A percentile compares a stretch with the other conserved stretches of the same genome.
Conservation (phyloP, 2,113 vertebrate species). For the Toxostoma redivivum region DNA sequence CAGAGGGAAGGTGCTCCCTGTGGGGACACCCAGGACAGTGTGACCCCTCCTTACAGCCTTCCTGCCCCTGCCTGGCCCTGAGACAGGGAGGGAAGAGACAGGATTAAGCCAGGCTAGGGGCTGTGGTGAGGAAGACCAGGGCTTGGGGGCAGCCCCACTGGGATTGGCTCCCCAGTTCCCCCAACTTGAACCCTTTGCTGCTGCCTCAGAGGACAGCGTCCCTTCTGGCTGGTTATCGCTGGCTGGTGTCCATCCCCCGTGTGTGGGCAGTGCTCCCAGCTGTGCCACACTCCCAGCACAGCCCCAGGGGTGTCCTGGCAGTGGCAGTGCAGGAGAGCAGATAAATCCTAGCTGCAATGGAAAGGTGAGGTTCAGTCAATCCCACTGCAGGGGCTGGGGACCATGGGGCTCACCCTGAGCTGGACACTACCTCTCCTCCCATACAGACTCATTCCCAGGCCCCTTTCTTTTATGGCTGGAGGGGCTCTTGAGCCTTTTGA, state of each 20-base stretch:
- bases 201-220: not conserved
- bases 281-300: not conserved
- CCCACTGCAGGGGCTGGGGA: not conserved
- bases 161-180: not conserved
- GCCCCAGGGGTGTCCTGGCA: accelerated
- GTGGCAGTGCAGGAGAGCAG: not conserved
- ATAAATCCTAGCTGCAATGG: not conserved
- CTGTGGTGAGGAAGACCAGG: accelerated
- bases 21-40: accelerated
- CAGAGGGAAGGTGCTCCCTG: not conserved
- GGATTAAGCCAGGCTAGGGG: not conserved
- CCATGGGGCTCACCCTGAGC: not conserved
- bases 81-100: not conserved
- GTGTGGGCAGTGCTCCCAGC: not conserved
- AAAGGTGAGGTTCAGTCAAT: not conserved
- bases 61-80: not conserved
- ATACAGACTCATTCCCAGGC: not conserved
- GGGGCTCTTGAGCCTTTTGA: not conserved
- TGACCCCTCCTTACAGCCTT: not conserved
- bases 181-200: not conserved
- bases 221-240: not conserved
- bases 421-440: not conserved
- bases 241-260: not conserved
- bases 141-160: not conserved
- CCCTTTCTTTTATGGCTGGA: not conserved